Evolutionary conservation across 2,888 invertebrate species (phyloP).

Genomic region (Tinea trinotella): DNA sequence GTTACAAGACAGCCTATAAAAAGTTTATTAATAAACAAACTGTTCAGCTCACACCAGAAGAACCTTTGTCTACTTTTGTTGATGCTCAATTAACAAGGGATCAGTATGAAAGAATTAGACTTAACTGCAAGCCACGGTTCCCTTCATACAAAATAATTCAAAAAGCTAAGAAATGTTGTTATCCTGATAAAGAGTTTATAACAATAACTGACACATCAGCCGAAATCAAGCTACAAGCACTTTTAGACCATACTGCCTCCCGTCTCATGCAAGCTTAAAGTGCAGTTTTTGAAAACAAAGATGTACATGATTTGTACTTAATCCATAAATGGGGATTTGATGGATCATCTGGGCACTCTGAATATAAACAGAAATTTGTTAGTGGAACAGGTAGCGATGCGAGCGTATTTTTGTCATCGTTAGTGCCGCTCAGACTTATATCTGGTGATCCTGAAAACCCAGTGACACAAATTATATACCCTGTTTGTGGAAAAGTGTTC

Average conservation of each 20-base stretch:
- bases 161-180: too few relatives aligned
- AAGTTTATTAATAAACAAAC: neutral
- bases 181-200: too few relatives aligned
- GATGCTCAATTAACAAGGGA: too few relatives aligned
- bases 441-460: neutral
- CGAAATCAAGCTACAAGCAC: too few relatives aligned
- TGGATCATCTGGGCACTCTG: constrained; percentile 6
- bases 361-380: neutral
- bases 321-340: neutral
- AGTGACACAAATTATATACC: neutral
- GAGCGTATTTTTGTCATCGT: neutral
- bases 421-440: too few relatives aligned
- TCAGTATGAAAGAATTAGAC: too few relatives aligned
- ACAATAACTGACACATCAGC: too few relatives aligned
- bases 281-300: neutral
- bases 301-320: constrained; percentile 4
- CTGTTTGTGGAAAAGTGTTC: constrained; percentile 19
- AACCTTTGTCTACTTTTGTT: neutral
- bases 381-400: neutral
- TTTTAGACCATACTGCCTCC: neutral
- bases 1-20: constrained; percentile 3
- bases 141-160: too few relatives aligned
- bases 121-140: too few relatives aligned
- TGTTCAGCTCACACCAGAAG: too few relatives aligned
- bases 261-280: neutral